A percentile compares a stretch with the other conserved stretches of the same genome.
Evolutionary conservation across 2,113 vertebrate species (phyloP).

Genomic region (Butorides virescens): DNA sequence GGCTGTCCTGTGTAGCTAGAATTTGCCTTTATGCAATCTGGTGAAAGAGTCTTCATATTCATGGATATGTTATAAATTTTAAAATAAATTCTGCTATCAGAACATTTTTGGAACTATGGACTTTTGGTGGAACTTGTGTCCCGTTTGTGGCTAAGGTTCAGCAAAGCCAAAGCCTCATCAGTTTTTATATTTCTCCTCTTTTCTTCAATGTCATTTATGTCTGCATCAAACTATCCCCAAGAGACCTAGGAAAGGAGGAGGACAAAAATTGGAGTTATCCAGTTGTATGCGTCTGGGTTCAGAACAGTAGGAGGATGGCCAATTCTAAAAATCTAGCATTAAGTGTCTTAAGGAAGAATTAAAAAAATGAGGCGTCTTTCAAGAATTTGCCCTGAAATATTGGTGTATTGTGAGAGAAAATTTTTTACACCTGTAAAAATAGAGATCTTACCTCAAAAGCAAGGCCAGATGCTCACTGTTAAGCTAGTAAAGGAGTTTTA

Average conservation of each 20-base stretch:
- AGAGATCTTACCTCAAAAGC: background rate
- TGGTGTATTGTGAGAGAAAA: background rate
- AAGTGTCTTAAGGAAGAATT: background rate
- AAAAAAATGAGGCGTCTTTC: background rate
- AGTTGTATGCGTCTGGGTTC: background rate
- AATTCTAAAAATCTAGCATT: background rate
- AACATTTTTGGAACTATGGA: background rate
- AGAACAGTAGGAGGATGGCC: background rate
- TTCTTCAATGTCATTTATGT: background rate
- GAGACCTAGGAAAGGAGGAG: background rate
- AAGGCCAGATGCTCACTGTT: background rate
- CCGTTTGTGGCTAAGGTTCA: background rate
- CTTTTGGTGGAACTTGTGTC: background rate
- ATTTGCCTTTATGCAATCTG: background rate
- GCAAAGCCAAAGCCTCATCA: background rate
- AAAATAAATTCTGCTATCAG: background rate
- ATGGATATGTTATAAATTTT: too few species aligned
- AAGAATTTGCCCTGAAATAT: background rate
- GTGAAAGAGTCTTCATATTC: background rate
- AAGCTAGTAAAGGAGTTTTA: background rate
- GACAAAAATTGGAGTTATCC: background rate
- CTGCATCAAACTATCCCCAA: background rate
- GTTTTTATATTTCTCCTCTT: background rate
- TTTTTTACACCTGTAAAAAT: background rate
- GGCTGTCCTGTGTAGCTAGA: background rate